phyloP scores from a whole-genome alignment of 2,888 invertebrate species.

The Archips crataeganus region DNA sequence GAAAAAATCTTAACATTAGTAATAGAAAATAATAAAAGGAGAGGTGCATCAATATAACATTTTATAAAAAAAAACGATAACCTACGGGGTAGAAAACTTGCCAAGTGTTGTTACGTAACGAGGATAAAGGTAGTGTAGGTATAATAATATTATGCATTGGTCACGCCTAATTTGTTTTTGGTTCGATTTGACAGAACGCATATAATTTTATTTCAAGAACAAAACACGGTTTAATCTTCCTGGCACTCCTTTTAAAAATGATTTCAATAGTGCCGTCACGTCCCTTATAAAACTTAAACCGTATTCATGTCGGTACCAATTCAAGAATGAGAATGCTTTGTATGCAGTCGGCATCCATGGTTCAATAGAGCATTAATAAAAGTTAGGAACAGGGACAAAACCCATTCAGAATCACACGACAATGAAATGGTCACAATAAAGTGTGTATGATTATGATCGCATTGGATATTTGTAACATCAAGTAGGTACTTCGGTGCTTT shows the following conservation, averaged over 20 bases:
- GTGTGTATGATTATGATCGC: not conserved
- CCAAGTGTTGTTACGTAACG: too few species aligned
- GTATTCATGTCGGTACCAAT: conserved; percentile 29
- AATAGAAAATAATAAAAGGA: too few species aligned
- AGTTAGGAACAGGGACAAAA: conserved; percentile 20
- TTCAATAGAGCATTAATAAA: conserved; percentile 35
- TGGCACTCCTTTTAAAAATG: conserved; percentile 1
- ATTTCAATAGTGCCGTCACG: conserved; percentile 16
- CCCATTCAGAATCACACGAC: conserved; percentile 28
- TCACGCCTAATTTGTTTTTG: too few species aligned
- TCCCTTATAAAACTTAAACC: conserved; percentile 13
- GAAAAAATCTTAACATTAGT: too few species aligned
- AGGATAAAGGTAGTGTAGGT: too few species aligned
- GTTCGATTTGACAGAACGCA: too few species aligned
- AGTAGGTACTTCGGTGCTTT: not conserved
- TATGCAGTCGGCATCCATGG: conserved; percentile 17
- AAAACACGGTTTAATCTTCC: not conserved
- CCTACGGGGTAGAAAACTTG: too few species aligned
- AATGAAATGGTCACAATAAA: conserved; percentile 20
- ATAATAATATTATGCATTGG: too few species aligned
- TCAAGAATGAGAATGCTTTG: conserved; percentile 21
- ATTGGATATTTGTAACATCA: not conserved
- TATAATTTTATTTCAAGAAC: not conserved
- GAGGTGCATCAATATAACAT: too few species aligned
- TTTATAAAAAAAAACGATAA: too few species aligned